Conservation (phyloP, 2,888 invertebrate species). For the Sphaerophoria rueppellii region DNA sequence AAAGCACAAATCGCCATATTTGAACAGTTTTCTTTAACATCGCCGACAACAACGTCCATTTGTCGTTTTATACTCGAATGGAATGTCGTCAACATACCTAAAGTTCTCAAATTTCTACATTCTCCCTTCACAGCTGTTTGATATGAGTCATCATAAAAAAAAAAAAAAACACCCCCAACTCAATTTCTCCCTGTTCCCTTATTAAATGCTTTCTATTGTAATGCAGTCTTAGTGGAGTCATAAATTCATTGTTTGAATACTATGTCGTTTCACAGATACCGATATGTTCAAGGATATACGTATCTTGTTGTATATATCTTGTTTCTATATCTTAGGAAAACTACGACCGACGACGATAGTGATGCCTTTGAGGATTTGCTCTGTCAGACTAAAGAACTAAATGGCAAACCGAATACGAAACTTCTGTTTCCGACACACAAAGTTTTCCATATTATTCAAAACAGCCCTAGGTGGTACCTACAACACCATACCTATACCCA, state of each 20-base stretch:
- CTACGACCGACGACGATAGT: neutral
- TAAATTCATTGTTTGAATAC: slow-evolving; percentile 33
- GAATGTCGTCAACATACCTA: slow-evolving; percentile 17
- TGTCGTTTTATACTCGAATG: slow-evolving; percentile 6
- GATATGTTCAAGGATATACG: neutral
- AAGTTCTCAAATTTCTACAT: slow-evolving; percentile 30
- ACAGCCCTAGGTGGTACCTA: slow-evolving; percentile 7
- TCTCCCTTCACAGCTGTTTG: slow-evolving; percentile 34
- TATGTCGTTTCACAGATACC: neutral
- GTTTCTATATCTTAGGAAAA: neutral
- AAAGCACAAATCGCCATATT: slow-evolving; percentile 14
- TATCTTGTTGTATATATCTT: too few relatives aligned
- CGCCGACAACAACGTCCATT: neutral
- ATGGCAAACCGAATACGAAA: slow-evolving; percentile 28
- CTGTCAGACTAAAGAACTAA: slow-evolving; percentile 10
- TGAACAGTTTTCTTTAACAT: slow-evolving; percentile 11
- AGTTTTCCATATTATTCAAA: slow-evolving; percentile 10
- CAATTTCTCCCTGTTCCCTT: neutral
- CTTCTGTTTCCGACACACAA: slow-evolving; percentile 39
- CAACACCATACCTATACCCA: neutral
- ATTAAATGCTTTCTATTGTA: neutral
- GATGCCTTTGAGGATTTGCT: slow-evolving; percentile 24
- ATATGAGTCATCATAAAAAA: slow-evolving; percentile 35
- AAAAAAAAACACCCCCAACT: too few relatives aligned
- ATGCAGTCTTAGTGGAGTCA: slow-evolving; percentile 17